Percentiles rank a stretch among this genome's conserved stretches.
Evolutionary conservation across 2,113 vertebrate genomes (phyloP).

Genomic region (western clawed frog (Xenopus tropicalis)): UCB_Xtro_10.0 CM004448.2:131960001-131960500

Average conservation of each 20-base stretch:
- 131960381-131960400: constrained; percentile 21
- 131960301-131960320: constrained; percentile 1
- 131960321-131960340: constrained; percentile 4
- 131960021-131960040: too few species aligned
- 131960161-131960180: neutral
- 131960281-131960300: neutral
- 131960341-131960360: neutral
- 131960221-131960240: neutral
- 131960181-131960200: neutral
- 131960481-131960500: neutral
- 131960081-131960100: too few species aligned
- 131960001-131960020: too few species aligned
- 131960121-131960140: neutral
- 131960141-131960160: too few species aligned
- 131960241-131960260: neutral
- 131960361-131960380: constrained; percentile 4
- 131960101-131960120: neutral
- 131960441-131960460: neutral
- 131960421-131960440: neutral
- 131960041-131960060: too few species aligned
- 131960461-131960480: neutral
- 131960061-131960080: too few species aligned
- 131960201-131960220: neutral
- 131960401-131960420: neutral
- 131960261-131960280: neutral